Base-by-base conservation (phyloP, 37 sponge, comb jelly and placozoan genomes). In the Cliona cf. orientalis region DNA sequence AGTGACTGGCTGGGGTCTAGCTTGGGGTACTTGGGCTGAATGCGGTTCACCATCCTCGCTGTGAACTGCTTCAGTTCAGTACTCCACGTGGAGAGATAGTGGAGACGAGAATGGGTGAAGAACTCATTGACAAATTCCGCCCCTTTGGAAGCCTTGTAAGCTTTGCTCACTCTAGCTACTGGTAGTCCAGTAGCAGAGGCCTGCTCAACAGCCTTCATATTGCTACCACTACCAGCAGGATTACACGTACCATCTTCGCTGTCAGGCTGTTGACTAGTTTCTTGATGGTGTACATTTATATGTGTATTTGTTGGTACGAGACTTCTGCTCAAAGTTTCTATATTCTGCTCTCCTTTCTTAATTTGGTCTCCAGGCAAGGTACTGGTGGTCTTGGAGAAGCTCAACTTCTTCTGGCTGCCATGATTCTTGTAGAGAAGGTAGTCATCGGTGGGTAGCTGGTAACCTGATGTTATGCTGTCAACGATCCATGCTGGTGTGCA, bases 71-170 rank as follows among this genome's bases (percentile, higher is more conserved):
- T 88, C 45, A 93, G 80, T 74, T 97, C 95, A 4, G 80, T 66
- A 38, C 84, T 85, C 91, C 95, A 97, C 36, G 92, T 97, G 14
- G 97, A 93, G 32, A 97, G 76, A 42, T 94, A 82, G 37, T 97
- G 97, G 0, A 97, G 61, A 23, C 97, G 92, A 35, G 97, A 97
- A 76, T 94, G 82, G 22, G 81, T 67, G 66, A 93, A 97, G 71
- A 94, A 97, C 40, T 94, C 89, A 23, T 43, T 70, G 4, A 97
- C 92, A 86, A 94, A 84, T 4, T 91, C 77, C 14, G 58, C 38
- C 46, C 61, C 75, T 55, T 85, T 32, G 0, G 56, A 74, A 49
- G 53, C 11, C 17, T 49, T 11, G 55, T 49, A 49, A 49, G 60
- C 2, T 58, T 17, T 23, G 9, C 6, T 37, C n/a, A 58, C 21